Conservation (phyloP, 2,113 vertebrate genomes). For the Astatoreochromis straeleni region DNA sequence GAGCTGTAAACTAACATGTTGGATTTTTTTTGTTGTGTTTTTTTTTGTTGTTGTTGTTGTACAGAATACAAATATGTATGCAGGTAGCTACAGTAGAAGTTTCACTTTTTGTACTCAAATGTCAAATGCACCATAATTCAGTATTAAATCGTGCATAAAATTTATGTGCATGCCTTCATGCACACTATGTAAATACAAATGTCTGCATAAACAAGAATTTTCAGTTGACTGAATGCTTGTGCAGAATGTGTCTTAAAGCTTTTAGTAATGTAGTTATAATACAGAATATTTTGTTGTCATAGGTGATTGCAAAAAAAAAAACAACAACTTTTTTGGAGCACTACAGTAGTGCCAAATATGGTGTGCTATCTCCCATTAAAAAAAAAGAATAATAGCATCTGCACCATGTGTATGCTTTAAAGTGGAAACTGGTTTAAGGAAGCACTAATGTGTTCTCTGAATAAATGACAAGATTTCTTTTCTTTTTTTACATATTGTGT, state of each 20-base stretch:
- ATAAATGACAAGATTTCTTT: slow-evolving; percentile 53
- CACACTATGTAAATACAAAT: slow-evolving; percentile 66
- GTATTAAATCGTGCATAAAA: slow-evolving; percentile 69
- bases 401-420: slow-evolving; percentile 56
- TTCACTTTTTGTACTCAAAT: slow-evolving; percentile 72
- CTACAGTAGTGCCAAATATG: slow-evolving; percentile 56
- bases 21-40: background rate
- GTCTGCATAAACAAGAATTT: slow-evolving; percentile 62
- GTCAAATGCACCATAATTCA: slow-evolving; percentile 70
- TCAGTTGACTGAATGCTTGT: slow-evolving; percentile 72
- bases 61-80: slow-evolving; percentile 67
- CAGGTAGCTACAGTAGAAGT: slow-evolving; percentile 63
- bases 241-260: slow-evolving; percentile 64
- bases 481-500: slow-evolving; percentile 34
- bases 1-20: slow-evolving; percentile 49
- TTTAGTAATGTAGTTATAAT: slow-evolving; percentile 70
- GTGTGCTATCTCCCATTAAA: slow-evolving; percentile 49
- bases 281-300: slow-evolving; percentile 61
- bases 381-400: slow-evolving; percentile 22
- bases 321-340: background rate
- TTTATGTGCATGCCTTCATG: slow-evolving; percentile 55
- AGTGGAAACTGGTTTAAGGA: slow-evolving; percentile 55
- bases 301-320: slow-evolving; percentile 27
- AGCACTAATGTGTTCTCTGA: slow-evolving; percentile 71
- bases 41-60: slow-evolving; percentile 54